Base-by-base conservation (phyloP, 2,113 vertebrate species). In the Sakesphorus luctuosus region DNA sequence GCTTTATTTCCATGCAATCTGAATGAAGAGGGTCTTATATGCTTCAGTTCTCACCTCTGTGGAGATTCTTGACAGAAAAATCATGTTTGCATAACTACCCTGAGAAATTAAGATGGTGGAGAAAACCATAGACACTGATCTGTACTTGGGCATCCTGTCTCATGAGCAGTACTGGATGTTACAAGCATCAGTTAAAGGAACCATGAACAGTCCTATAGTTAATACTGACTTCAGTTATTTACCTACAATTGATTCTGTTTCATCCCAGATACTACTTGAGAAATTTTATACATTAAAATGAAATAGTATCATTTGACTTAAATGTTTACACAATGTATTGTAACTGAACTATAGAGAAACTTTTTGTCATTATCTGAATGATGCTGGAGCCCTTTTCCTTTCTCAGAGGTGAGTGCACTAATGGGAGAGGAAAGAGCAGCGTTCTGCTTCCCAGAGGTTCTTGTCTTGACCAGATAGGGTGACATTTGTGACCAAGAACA, bases 191-290 rank as follows among this genome's bases (percentile, higher is more conserved):
- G 10, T 29, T 53, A 85, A 88, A 91, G 33, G 46, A 88, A 83
- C 23, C 9, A 35, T 59, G 33, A 62, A 94, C 76, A 65, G 67
- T 69, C 29, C 21, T 19, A 5, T 29, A 76, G n/a, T 68, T 86
- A 91, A 63, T 36, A 86, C 35, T 83, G 59, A 69, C 50, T 84
- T 59, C 58, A 66, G 38, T 75, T 95, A 84, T 83, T 87, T 95
- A 93, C 63, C 75, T 96, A 56, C 21, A 80, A 38, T 56, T 89
- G 47, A 89, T 90, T 93, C 91, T 87, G 10, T 36, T 52, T 78
- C 36, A 87, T 77, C 84, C 20, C 50, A 96, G 61, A 4, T 88
- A 87, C 68, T 74, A 93, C 67, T 75, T 90, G 50, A 92, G 66
- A 88, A 85, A 79, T 62, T 84, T 89, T 67, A 46, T 13, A n/a